Evolutionary conservation across 2,888 invertebrate species (phyloP).

Genomic region (Eupelmus urozonus): DNA sequence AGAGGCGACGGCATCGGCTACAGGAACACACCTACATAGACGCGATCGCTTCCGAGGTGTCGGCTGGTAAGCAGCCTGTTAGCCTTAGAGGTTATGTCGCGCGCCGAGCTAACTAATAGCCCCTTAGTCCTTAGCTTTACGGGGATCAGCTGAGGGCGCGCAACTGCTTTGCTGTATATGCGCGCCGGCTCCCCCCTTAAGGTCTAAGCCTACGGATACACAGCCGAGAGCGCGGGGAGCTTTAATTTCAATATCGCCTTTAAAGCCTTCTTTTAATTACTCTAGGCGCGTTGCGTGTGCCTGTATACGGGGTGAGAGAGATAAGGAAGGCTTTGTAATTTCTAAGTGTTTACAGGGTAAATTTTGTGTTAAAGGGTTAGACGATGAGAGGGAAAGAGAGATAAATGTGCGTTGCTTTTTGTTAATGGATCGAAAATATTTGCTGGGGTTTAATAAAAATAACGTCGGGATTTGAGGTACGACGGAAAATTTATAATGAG

Average conservation of each 20-base stretch:
- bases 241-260: conserved; percentile 53
- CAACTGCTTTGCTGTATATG: neutral
- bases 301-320: neutral
- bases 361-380: neutral
- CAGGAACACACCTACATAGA: conserved; percentile 1
- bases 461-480: no score
- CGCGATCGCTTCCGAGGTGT: conserved; percentile 63
- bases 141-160: conserved; percentile 70
- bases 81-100: conserved; percentile 74
- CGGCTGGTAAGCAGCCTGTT: conserved; percentile 71
- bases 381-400: no score
- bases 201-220: neutral
- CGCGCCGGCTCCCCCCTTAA: neutral
- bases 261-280: conserved; percentile 50
- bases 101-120: conserved; percentile 75
- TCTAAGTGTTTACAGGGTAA: conserved; percentile 23
- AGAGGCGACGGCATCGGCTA: conserved; percentile 58
- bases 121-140: conserved; percentile 75
- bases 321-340: conserved; percentile 41
- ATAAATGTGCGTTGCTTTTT: no score
- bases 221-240: conserved; percentile 13
- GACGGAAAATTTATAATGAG: no score
- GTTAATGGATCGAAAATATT: no score
- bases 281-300: neutral
- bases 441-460: no score